Evolutionary conservation across 2,888 invertebrate genomes (phyloP), one percentile per base, ranked within the genome.

Genomic region (Ethmia dodecea): DNA sequence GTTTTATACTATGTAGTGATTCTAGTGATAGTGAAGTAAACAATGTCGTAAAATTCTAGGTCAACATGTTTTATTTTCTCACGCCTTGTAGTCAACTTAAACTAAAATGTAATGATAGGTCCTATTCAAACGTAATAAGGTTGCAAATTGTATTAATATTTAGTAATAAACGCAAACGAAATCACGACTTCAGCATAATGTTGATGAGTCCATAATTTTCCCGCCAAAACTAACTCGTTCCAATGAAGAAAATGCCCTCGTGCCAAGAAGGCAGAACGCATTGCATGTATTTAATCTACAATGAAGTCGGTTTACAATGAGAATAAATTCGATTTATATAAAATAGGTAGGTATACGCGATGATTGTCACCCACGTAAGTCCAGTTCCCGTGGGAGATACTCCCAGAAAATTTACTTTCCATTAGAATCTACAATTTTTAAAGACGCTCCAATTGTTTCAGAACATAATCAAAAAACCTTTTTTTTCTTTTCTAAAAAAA

Each of bases 221-320:
- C 67, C 73, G 72, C 76, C 76, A 72, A 79, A 76, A 67, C 48
- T 46, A 52, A 56, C 53, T 49, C 55, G 60, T 58, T n/a, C n/a
- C n/a, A n/a, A n/a, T n/a, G n/a, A n/a, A n/a, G n/a, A 61, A 64
- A 3, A 66, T 59, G 54, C 44, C 49, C 43, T 46, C 47, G 67
- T 78, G 76, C 80, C 79, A 79, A 78, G 60, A 65, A 59, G 57
- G 58, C 60, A 55, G 47, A 48, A n/a, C 55, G 8, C 18, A 18
- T 18, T 18, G 8, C 18, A 8, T 18, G 5, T 18, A 18, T 18
- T 18, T 18, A 18, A 5, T 18, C 18, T 18, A 18, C 18, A 28
- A 39, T 22, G 31, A n/a, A n/a, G n/a, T n/a, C n/a, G n/a, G n/a
- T n/a, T n/a, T n/a, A n/a, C n/a, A n/a, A n/a, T n/a, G n/a, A n/a